A percentile compares a stretch with the other conserved stretches of the same genome.
Evolutionary conservation across 35 echinoderm and acorn worm species (phyloP).

Genomic region (Strongylocentrotus purpuratus): DNA sequence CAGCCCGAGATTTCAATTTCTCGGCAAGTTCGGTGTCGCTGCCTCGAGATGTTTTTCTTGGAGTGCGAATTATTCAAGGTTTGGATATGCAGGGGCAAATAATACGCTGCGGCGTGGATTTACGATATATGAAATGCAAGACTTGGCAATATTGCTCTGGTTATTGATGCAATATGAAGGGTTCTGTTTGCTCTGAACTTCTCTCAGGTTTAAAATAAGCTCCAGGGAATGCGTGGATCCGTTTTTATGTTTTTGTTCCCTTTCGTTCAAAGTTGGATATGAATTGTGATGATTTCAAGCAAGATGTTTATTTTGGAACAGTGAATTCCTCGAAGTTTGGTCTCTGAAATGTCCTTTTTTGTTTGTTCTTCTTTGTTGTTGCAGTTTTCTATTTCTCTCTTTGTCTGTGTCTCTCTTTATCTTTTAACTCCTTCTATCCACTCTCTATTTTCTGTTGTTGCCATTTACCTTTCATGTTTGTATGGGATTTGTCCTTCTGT

Average conservation of each 20-base stretch:
- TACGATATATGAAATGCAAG: not conserved
- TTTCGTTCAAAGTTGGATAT: not conserved
- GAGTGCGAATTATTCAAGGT: not conserved
- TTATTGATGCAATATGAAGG: not conserved
- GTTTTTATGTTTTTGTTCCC: not conserved
- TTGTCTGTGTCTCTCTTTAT: no score
- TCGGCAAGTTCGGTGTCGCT: not conserved
- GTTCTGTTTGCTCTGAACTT: not conserved
- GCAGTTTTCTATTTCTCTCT: no score
- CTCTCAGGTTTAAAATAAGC: not conserved
- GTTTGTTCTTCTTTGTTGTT: not conserved
- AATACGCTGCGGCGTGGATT: not conserved
- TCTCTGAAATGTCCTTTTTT: not conserved
- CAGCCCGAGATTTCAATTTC: not conserved
- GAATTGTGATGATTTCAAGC: not conserved
- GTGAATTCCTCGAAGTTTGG: not conserved
- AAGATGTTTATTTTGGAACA: not conserved
- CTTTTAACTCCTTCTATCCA: no score
- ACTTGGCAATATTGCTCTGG: not conserved
- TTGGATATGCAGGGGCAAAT: not conserved
- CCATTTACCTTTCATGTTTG: no score
- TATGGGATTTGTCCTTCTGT: no score
- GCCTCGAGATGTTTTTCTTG: not conserved
- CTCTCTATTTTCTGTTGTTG: no score
- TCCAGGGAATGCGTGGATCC: not conserved